Evolutionary conservation across 2,113 vertebrate genomes (phyloP), one percentile per base, ranked within the genome.

Genomic region (Gymnarchus niloticus): DNA sequence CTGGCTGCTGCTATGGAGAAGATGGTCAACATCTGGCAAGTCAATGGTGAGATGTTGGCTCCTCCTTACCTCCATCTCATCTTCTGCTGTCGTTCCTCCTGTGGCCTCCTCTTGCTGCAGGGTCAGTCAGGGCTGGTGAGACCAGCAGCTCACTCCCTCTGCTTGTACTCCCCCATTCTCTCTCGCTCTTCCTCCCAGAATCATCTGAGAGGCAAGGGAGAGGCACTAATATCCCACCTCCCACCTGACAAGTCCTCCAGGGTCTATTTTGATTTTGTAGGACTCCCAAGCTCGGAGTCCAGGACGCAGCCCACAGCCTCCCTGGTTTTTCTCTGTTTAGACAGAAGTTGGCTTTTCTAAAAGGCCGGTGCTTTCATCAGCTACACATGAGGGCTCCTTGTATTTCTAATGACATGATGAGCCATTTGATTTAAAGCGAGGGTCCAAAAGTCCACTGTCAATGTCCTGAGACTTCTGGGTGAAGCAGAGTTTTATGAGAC

Each of bases 21-120:
- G 90, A 93, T 96, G 92, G 97, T 99, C 88, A 99, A 98, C 95
- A 98, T 99, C 87, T 99, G 98, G 97, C 98, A 98, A 91, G 96
- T 99, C 85, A 99, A 97, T 49, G 98, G 98, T 99, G 94, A 76
- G 92, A 46, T 54, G 49, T 33, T 14, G 73, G 37, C 59, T 65
- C 14, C 9, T 33, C 25, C 25, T 61, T 61, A 33, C 9, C 59
- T 61, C 3, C 12, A 61, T 0, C 59, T 25, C 57, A 61, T 25
- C 10, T 33, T 37, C 28, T 69, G 28, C 33, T 19, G 10, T n/a
- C n/a, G n/a, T n/a, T 33, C 37, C 61, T 33, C 61, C 37, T 23
- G 3, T 33, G 17, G 61, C 28, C 25, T 37, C 61, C 61, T 37
- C 10, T 69, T 14, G 6, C 61, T 37, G 25, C 61, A 33, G 25